phyloP scores from a whole-genome alignment of 2,797 vertebrate genomes.

The Molossus alvarezi region DNA sequence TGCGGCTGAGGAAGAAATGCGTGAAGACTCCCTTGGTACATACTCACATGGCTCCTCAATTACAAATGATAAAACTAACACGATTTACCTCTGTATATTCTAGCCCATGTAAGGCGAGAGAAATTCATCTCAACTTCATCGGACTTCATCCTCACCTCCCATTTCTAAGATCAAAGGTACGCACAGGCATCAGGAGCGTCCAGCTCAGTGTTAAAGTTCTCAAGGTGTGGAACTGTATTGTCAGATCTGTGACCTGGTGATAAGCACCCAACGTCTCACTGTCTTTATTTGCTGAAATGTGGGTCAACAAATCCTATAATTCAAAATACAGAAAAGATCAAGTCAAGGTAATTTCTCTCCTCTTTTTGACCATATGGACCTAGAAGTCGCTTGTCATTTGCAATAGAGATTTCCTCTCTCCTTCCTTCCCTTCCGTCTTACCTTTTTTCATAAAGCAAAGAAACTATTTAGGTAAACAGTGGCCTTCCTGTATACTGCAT shows the following conservation, averaged over 20 bases:
- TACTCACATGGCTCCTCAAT: not conserved
- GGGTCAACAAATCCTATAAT: not conserved
- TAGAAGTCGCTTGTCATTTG: not conserved
- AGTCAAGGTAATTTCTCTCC: not conserved
- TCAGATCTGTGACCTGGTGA: not conserved
- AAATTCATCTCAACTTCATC: not conserved
- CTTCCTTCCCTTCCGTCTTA: not conserved
- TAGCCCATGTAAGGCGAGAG: not conserved
- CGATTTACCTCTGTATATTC: not conserved
- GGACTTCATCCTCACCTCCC: not conserved
- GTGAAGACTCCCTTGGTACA: not conserved
- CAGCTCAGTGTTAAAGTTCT: not conserved
- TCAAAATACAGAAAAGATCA: not conserved
- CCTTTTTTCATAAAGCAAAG: not conserved
- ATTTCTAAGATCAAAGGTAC: not conserved
- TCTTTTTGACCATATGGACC: not conserved
- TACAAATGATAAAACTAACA: not conserved
- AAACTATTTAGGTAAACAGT: not conserved
- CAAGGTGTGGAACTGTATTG: not conserved
- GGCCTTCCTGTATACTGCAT: not conserved
- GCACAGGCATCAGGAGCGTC: rapidly evolving
- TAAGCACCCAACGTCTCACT: not conserved
- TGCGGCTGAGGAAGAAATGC: not conserved
- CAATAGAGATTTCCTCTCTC: too few relatives aligned
- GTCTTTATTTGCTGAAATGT: not conserved